These are phyloP conservation scores for Ginglymostoma cirratum DNA, from an alignment of 2,113 vertebrate genomes.

Conservation along the genomic window DNA sequence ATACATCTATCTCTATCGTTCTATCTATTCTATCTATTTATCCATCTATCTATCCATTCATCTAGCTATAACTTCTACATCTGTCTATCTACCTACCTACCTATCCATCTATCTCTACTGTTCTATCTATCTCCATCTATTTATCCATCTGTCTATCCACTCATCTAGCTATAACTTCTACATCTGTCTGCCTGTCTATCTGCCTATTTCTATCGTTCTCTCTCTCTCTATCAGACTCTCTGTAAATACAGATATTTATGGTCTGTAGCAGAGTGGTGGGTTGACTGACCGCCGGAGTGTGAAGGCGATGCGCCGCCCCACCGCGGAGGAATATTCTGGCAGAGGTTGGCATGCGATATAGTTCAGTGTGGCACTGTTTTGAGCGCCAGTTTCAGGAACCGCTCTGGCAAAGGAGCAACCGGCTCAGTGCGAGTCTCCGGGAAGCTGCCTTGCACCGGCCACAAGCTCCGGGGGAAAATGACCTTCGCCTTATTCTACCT, in stretches of 20 bases:
- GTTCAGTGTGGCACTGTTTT: conserved; percentile 19
- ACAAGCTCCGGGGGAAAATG: neutral
- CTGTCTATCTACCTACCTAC: neutral
- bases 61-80: neutral
- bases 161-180: neutral
- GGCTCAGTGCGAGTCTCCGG: neutral
- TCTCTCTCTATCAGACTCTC: neutral
- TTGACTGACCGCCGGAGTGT: neutral
- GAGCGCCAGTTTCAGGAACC: conserved; percentile 14
- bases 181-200: neutral
- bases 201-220: neutral
- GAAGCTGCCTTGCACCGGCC: neutral
- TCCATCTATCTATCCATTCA: neutral
- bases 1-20: neutral
- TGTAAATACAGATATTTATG: neutral
- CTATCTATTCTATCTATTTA: neutral
- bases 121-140: neutral
- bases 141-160: neutral
- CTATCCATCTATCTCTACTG: neutral
- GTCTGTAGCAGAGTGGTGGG: neutral
- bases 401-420: conserved; percentile 12
- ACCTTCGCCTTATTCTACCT: conserved; percentile 22
- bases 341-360: conserved; percentile 27
- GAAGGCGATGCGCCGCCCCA: conserved; percentile 16
- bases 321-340: conserved; percentile 23